These are phyloP conservation scores for Monochamus saltuarius DNA, from an alignment of 1,140 invertebrate genomes.

Conservation along the genomic window DNA sequence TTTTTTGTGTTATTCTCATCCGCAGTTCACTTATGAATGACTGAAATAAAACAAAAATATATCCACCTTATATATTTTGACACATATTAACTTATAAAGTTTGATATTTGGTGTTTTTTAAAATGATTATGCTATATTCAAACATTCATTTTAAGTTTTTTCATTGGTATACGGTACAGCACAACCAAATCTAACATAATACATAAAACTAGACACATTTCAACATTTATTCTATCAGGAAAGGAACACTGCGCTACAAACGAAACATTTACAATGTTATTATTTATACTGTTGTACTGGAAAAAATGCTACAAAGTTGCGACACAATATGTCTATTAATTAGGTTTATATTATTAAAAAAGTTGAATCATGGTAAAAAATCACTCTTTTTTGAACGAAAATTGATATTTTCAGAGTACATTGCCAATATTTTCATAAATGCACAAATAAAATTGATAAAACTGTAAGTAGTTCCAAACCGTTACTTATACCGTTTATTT, in stretches of 20 bases:
- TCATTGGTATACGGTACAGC: not conserved
- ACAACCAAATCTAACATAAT: not conserved
- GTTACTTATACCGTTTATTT: not conserved
- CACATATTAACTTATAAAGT: constrained; percentile 8
- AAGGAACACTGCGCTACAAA: not conserved
- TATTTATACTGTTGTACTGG: not conserved
- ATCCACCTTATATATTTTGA: not conserved
- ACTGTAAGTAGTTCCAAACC: not conserved
- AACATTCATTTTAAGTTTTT: not conserved
- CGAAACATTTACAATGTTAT: not conserved
- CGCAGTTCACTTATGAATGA: too few species aligned
- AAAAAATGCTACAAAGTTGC: not conserved
- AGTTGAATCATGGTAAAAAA: not conserved
- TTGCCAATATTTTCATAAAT: not conserved
- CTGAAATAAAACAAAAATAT: too few species aligned
- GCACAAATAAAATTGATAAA: not conserved
- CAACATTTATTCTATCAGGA: not conserved
- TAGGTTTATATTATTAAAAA: not conserved
- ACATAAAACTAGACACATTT: constrained; percentile 1
- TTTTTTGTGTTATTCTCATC: too few species aligned
- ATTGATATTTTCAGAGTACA: not conserved
- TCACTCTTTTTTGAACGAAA: constrained; percentile 8
- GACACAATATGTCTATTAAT: not conserved
- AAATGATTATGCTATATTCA: not conserved
- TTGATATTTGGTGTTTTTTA: constrained; percentile 2